Base-by-base conservation (phyloP, 35 echinoderm and acorn worm genomes). In the Lytechinus pictus region DNA sequence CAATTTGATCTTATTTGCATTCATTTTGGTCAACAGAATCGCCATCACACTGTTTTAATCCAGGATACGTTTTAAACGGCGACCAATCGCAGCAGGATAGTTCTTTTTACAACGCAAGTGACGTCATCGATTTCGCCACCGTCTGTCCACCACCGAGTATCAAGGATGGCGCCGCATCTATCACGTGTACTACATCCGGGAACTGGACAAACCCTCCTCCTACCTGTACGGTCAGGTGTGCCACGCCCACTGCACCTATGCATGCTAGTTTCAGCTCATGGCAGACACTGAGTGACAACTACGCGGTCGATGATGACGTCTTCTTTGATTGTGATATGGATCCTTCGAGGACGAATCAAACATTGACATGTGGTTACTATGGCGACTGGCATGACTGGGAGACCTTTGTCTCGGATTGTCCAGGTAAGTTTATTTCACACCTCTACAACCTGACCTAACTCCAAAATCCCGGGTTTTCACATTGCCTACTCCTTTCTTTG, bases 321-420 rank as follows among this genome's bases (percentile, higher is more conserved):
- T 33, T 90, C 28, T 90, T 14, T 51, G 88, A 90, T 54, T 90
- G 88, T 33, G 29, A 52, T 16, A 44, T 51, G 28, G 88, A 90
- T 16, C 52, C 29, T 28, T 51, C 28, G 10, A 52, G 16, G 88
- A 54, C 88, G 0, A 21, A 90, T 54, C 29, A 52, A 90, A 21
- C 11, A 54, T 27, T 90, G 29, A 90, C 10, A 6, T 90, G 88
- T 33, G 28, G 88, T 90, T 90, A 90, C 88, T 90, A 90, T 90
- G 88, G 88, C 27, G 52, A 90, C 5, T 90, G 88, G 88, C 8
- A 53, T 8, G 52, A 90, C 5, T 90, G 88, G 88, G 28, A 53
- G 51, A 10, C 29, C 10, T 6, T 29, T 21, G 27, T 79, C 9
- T 2, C 56, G 66, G 66, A n/a, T 79, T 79, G 66, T 79, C 66